Conservation (phyloP, 2,113 vertebrate genomes). For the Cryptotis parvus region DNA sequence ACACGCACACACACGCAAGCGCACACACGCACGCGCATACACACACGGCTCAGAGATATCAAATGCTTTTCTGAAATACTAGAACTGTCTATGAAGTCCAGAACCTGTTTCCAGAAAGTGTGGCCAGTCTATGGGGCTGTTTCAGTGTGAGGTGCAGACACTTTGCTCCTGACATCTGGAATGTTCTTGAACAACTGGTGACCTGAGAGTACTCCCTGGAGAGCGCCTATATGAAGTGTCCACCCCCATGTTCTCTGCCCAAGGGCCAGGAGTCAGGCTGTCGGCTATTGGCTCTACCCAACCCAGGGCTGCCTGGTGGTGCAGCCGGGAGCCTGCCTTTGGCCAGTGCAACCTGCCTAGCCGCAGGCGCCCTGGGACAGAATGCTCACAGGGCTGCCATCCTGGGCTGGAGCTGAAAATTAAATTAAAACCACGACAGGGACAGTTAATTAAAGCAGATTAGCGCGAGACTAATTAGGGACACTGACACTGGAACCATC, state of each 20-base stretch:
- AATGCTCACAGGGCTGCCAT: slow-evolving; percentile 75
- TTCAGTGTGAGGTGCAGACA: neutral
- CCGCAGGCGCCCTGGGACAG: slow-evolving; percentile 43
- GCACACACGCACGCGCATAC: too few relatives aligned
- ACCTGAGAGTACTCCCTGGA: neutral
- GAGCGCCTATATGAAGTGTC: neutral
- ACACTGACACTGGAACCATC: slow-evolving; percentile 88
- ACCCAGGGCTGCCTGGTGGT: slow-evolving; percentile 3
- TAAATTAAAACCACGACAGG: slow-evolving; percentile 89
- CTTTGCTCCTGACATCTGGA: neutral
- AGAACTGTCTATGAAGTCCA: neutral
- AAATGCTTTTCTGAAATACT: neutral
- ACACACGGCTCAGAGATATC: slow-evolving; percentile 19
- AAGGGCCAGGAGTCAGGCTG: neutral
- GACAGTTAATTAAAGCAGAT: slow-evolving; percentile 92
- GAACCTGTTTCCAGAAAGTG: neutral
- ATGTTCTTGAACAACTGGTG: neutral
- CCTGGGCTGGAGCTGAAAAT: slow-evolving; percentile 86
- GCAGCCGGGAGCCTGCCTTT: slow-evolving; percentile 19
- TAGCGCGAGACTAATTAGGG: slow-evolving; percentile 90
- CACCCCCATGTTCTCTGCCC: neutral
- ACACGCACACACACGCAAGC: too few relatives aligned
- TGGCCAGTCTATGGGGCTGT: neutral
- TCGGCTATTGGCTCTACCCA: neutral
- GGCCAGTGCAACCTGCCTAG: slow-evolving; percentile 61